A percentile compares a stretch with the other conserved stretches of the same genome.
These are phyloP conservation scores for Sarcophaga carnaria DNA, from an alignment of 2,888 invertebrate genomes.

Conservation along the genomic window DNA sequence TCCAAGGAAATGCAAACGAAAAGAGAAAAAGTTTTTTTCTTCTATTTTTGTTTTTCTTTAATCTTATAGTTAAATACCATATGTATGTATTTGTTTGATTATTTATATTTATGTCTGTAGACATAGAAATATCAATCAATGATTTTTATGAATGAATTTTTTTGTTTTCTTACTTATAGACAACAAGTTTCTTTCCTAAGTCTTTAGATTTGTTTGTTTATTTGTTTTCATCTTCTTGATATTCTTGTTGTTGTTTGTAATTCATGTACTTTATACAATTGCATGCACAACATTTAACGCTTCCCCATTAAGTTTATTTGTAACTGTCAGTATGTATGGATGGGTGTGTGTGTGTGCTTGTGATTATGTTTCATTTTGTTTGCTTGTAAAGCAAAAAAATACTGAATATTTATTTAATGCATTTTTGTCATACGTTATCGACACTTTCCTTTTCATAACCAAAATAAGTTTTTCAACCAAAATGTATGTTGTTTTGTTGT, in stretches of 20 bases:
- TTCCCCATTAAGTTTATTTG: constrained; percentile 35
- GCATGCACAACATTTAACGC: constrained; percentile 7
- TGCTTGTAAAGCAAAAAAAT: not conserved
- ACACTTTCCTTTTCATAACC: constrained; percentile 68
- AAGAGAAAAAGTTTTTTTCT: constrained; percentile 54
- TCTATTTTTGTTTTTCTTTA: not conserved
- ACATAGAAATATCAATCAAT: constrained; percentile 58
- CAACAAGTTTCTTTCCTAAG: constrained; percentile 65
- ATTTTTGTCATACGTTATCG: constrained; percentile 63
- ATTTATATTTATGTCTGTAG: constrained; percentile 17
- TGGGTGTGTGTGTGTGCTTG: not conserved
- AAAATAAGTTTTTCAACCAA: constrained; percentile 55
- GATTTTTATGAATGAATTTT: constrained; percentile 65
- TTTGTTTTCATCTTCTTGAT: constrained; percentile 35
- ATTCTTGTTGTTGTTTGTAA: constrained; percentile 15
- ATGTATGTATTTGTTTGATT: constrained; percentile 17
- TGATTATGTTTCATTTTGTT: constrained; percentile 8
- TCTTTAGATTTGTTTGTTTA: constrained; percentile 55
- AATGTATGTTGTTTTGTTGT: constrained; percentile 1
- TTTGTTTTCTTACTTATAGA: constrained; percentile 29
- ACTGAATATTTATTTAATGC: constrained; percentile 63
- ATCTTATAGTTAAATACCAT: not conserved
- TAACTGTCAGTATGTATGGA: not conserved
- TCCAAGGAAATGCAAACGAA: constrained; percentile 64
- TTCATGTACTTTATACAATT: not conserved